Conservation (phyloP, 2,113 vertebrate species). For the Hyperoodon ampullatus region DNA sequence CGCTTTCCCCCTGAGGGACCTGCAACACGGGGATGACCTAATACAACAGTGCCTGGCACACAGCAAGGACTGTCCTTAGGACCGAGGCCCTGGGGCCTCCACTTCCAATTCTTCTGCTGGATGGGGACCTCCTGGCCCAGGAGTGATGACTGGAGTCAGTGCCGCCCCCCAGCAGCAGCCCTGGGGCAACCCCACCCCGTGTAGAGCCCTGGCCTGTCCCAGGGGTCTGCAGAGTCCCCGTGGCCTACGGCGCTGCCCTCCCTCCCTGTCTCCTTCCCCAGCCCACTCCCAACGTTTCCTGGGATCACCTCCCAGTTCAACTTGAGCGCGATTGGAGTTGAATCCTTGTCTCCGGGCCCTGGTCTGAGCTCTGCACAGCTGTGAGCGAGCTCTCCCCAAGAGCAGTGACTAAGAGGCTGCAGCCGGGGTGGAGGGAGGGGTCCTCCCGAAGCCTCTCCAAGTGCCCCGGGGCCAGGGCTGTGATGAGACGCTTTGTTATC, state of each 20-base stretch:
- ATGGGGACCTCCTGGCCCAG: background rate
- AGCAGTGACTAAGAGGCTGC: background rate
- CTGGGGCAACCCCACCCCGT: background rate
- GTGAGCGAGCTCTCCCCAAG: background rate
- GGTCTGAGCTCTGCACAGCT: background rate
- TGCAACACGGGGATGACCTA: too few species aligned
- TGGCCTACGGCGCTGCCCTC: background rate
- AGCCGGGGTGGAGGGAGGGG: fast-evolving
- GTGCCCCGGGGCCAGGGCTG: background rate
- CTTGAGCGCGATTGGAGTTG: background rate
- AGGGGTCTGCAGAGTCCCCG: fast-evolving
- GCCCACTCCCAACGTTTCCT: background rate
- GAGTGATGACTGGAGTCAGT: fast-evolving
- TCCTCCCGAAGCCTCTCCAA: background rate
- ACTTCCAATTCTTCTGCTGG: background rate
- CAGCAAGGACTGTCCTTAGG: background rate
- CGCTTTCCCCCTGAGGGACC: background rate
- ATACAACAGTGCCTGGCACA: fast-evolving
- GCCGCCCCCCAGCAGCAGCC: background rate
- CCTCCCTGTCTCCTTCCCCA: background rate
- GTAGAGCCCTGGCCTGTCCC: background rate
- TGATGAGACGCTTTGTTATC: fast-evolving
- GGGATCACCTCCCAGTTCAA: background rate
- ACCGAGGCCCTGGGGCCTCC: background rate
- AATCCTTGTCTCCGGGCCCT: background rate